Evolutionary conservation across 2,888 invertebrate species (phyloP).

Genomic region (Odontocolon sp.): DNA sequence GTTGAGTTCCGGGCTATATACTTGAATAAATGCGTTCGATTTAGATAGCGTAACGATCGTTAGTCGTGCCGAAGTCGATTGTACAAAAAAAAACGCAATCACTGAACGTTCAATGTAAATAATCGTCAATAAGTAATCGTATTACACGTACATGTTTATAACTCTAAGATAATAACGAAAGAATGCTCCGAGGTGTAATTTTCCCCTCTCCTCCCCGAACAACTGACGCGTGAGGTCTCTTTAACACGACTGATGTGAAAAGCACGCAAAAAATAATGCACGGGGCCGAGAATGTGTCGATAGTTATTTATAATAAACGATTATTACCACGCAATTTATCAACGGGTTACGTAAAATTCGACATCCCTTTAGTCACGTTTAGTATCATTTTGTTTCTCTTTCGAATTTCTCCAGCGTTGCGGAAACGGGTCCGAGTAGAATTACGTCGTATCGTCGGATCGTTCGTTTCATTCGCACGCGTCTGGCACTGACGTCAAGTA

Average conservation of each 20-base stretch:
- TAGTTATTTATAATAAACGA: constrained; percentile 78
- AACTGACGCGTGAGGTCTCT: constrained; percentile 8
- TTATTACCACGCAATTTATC: constrained; percentile 69
- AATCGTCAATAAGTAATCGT: constrained; percentile 74
- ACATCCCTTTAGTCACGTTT: background rate
- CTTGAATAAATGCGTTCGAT: constrained; percentile 61
- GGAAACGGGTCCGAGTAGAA: too few relatives aligned
- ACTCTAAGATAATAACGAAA: constrained; percentile 66
- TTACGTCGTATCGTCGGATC: too few relatives aligned
- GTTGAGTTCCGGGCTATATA: constrained; percentile 12
- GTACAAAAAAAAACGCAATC: constrained; percentile 62
- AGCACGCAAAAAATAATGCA: constrained; percentile 64
- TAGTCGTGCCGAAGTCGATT: constrained; percentile 44
- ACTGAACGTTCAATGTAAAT: constrained; percentile 73
- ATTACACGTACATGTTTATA: constrained; percentile 73
- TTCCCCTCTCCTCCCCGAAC: background rate
- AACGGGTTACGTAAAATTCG: background rate
- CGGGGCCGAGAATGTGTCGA: constrained; percentile 72
- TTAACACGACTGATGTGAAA: constrained; percentile 26
- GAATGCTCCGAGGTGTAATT: constrained; percentile 64
- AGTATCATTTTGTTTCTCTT: background rate
- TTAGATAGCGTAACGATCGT: constrained; percentile 66
- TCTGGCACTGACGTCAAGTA: too few relatives aligned
- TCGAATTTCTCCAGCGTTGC: background rate
- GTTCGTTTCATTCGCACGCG: too few relatives aligned